Conservation (phyloP, 1,140 invertebrate species). For the Acyrthosiphon pisum region DNA sequence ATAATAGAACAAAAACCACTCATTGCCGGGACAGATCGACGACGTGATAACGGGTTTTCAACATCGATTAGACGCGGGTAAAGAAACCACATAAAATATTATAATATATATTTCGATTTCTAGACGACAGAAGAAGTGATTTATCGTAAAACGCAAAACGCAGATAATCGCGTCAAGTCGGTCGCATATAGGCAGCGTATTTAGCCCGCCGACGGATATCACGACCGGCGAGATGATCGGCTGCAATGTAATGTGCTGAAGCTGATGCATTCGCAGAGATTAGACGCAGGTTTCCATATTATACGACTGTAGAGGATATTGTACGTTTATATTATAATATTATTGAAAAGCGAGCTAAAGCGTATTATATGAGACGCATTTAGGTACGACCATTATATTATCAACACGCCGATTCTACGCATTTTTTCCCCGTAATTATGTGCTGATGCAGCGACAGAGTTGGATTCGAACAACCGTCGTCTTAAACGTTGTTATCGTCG, state of each 20-base stretch:
- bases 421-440: no score
- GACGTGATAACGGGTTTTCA: neutral
- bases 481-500: no score
- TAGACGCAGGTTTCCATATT: neutral
- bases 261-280: neutral
- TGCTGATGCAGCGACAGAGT: no score
- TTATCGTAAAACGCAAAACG: slow-evolving; percentile 1
- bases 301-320: neutral
- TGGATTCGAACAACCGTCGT: neutral
- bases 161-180: neutral
- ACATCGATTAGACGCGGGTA: neutral
- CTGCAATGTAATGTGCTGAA: no score
- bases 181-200: neutral
- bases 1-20: no score
- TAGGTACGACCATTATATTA: no score
- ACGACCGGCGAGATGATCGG: neutral
- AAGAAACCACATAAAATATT: neutral
- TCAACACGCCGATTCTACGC: no score
- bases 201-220: neutral
- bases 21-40: neutral
- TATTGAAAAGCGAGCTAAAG: neutral
- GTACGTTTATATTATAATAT: neutral
- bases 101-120: neutral
- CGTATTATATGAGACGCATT: no score
- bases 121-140: neutral